Base-by-base conservation (phyloP, 2,797 vertebrate species). In the Onychomys leucogaster region DNA sequence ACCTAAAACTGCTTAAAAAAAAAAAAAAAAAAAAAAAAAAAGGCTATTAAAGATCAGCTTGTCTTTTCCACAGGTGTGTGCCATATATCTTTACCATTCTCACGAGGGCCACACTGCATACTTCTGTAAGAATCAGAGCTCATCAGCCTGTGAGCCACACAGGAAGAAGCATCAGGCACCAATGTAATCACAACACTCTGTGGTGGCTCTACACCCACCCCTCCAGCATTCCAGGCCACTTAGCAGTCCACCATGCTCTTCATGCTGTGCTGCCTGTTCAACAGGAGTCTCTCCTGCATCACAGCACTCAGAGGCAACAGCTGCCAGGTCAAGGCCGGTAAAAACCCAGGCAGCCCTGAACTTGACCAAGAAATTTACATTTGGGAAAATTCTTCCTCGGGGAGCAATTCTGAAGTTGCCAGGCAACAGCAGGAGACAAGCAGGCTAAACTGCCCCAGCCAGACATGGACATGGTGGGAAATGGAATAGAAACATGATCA, bases 181-280 rank as follows among this genome's bases (percentile, higher is more conserved):
- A 19, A 11, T 52, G 12, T 59, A 12, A 4, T 80, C 25, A 23
- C 6, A 7, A 19, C 9, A 41, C 9, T 32, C 32, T 23, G 16
- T 14, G 34, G 57, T 32, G 19, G 75, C 63, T n/a, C 5, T 7
- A 5, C 4, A 6, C 41, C 32, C n/a, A n/a, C 37, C 29, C 6
- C 4, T 34, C 92, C 46, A 46, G 37, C 27, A 81, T 23, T 32
- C 69, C 85, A 49, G 17, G 34, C 17, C n/a, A 1, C 23, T 1
- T 2, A 2, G 34, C 0, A 0, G 69, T n/a, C 43, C 17, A 27
- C 5, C 0, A 10, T 12, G 17, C 14, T 13, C n/a, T 34, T 23
- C 29, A 17, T 1, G 4, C 34, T 0, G 1, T 1, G 6, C 3
- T 34, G 34, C 49, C 65, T 23, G 3, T 3, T 8, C 76, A 17